phyloP scores from a whole-genome alignment of 2,888 invertebrate genomes.

The Temnothorax rugatulus region DNA sequence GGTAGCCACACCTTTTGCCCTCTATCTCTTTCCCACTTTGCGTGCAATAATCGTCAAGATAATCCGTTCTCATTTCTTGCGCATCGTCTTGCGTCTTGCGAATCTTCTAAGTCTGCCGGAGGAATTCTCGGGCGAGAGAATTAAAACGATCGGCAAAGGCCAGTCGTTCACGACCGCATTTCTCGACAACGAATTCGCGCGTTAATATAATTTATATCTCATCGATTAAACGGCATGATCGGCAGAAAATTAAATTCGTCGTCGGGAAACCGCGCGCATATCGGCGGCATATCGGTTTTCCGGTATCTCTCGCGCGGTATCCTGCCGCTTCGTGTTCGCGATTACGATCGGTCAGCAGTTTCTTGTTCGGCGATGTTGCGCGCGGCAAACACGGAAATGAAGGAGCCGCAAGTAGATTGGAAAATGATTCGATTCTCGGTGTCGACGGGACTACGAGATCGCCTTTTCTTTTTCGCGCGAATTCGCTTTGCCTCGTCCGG shows the following conservation, averaged over 20 bases:
- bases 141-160: not conserved
- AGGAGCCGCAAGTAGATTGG: constrained; percentile 30
- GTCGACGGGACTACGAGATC: not conserved
- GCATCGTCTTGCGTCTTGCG: constrained; percentile 6
- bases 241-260: not conserved
- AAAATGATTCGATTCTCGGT: constrained; percentile 35
- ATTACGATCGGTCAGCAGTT: constrained; percentile 45
- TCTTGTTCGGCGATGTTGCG: constrained; percentile 8
- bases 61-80: constrained; percentile 29
- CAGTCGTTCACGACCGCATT: constrained; percentile 13
- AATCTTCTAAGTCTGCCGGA: not conserved
- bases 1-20: constrained; percentile 51
- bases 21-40: not conserved
- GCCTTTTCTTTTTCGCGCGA: not conserved
- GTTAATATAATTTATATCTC: constrained; percentile 8
- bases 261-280: not conserved
- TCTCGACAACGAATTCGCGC: not conserved
- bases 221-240: not conserved
- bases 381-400: constrained; percentile 39
- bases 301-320: not conserved
- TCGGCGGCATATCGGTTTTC: not conserved
- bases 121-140: not conserved
- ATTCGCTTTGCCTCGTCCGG: not conserved
- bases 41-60: constrained; percentile 6
- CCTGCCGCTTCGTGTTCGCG: constrained; percentile 18